Evolutionary conservation across 2,888 invertebrate species (phyloP).

Genomic region (Drosophila meridionalis): DNA sequence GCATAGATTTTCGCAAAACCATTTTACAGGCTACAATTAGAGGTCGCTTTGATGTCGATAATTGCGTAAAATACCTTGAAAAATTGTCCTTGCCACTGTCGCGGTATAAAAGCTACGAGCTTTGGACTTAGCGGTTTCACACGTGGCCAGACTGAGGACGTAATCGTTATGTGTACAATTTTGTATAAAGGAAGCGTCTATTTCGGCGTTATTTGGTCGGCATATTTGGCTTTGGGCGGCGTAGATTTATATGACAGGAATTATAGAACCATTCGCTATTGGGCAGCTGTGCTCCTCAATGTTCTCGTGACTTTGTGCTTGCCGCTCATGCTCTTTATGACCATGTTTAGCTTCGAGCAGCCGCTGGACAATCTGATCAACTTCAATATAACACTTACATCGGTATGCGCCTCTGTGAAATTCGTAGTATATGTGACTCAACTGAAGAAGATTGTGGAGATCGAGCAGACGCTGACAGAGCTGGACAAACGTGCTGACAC

Average conservation of each 20-base stretch:
- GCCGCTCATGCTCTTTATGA: slow-evolving; percentile 24
- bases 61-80: slow-evolving; percentile 22
- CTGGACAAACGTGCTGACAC: slow-evolving; percentile 40
- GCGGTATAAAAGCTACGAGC: slow-evolving; percentile 40
- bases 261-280: slow-evolving; percentile 9
- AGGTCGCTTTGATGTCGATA: slow-evolving; percentile 44
- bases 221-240: slow-evolving; percentile 44
- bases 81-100: not conserved
- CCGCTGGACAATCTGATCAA: slow-evolving; percentile 57
- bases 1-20: not conserved
- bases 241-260: slow-evolving; percentile 26
- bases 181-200: slow-evolving; percentile 16
- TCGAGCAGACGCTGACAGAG: slow-evolving; percentile 23
- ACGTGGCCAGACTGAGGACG: not conserved
- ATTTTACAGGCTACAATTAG: slow-evolving; percentile 34
- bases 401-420: slow-evolving; percentile 38
- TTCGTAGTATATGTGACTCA: slow-evolving; percentile 33
- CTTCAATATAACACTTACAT: slow-evolving; percentile 43
- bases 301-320: not conserved
- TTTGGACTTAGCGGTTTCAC: not conserved
- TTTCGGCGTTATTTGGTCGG: slow-evolving; percentile 33
- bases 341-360: slow-evolving; percentile 29
- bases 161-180: slow-evolving; percentile 14
- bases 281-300: slow-evolving; percentile 19
- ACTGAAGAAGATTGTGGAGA: slow-evolving; percentile 28